These are phyloP conservation scores for Ochotona princeps DNA, from an alignment of 2,113 vertebrate species.

Conservation along the genomic window DNA sequence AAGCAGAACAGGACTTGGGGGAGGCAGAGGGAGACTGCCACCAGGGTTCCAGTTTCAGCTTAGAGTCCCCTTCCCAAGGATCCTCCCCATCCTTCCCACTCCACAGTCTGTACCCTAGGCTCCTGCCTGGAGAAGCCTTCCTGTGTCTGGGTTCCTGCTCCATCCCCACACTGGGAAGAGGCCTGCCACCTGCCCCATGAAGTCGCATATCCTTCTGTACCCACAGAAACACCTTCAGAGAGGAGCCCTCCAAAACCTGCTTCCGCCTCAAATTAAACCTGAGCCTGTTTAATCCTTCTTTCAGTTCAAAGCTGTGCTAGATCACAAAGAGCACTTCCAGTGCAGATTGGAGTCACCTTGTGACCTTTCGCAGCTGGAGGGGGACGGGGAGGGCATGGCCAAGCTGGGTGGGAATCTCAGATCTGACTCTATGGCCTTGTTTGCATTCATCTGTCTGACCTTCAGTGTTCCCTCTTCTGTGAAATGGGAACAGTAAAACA, in stretches of 20 bases:
- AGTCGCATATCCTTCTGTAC: not conserved
- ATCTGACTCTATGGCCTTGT: not conserved
- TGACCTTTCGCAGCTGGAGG: not conserved
- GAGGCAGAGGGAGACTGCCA: not conserved
- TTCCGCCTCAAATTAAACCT: slow-evolving; percentile 10
- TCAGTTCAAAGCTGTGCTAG: not conserved
- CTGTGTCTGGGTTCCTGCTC: not conserved
- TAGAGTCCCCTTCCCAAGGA: not conserved
- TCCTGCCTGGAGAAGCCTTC: not conserved
- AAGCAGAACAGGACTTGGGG: not conserved
- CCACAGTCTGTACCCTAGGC: not conserved
- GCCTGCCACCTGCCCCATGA: not conserved
- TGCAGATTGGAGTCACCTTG: not conserved
- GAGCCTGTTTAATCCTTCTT: not conserved
- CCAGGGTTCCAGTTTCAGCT: not conserved
- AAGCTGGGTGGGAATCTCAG: not conserved
- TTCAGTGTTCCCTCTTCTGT: not conserved
- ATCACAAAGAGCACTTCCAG: not conserved
- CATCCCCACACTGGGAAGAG: not conserved
- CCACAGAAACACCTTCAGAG: not conserved
- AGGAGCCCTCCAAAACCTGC: not conserved
- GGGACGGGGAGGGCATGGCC: not conserved
- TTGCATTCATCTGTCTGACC: not conserved
- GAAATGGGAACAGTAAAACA: not conserved
- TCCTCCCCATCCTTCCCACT: not conserved